Evolutionary conservation across 2,113 vertebrate genomes (phyloP).

Genomic region (Pelvicachromis taeniatus): DNA sequence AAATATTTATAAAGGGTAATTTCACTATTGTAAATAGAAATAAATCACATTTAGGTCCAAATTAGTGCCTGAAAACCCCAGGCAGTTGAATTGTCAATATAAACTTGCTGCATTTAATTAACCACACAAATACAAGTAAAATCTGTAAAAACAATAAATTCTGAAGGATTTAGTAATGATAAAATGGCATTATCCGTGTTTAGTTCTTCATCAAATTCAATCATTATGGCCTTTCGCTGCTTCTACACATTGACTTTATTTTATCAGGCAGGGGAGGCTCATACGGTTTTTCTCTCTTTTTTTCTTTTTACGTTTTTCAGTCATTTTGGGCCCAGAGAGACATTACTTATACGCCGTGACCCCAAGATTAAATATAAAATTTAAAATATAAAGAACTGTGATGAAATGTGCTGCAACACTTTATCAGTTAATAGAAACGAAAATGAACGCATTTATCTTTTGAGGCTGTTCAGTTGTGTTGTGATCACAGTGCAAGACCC

Average conservation of each 20-base stretch:
- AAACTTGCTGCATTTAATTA: not conserved
- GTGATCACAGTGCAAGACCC: conserved; percentile 63
- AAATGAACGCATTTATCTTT: not conserved
- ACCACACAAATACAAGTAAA: accelerated
- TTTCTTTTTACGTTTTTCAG: not conserved
- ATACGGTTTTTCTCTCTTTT: not conserved
- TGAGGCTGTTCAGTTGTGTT: conserved; percentile 64
- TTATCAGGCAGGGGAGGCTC: not conserved
- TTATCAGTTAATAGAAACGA: not conserved
- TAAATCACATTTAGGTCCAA: not conserved
- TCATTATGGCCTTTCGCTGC: not conserved
- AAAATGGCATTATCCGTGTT: not conserved
- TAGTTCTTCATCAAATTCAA: not conserved
- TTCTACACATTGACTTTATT: conserved; percentile 21
- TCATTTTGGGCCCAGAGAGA: not conserved
- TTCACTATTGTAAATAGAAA: not conserved
- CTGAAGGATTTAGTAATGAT: not conserved
- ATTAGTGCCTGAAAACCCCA: not conserved
- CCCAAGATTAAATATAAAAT: not conserved
- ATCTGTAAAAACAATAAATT: not conserved
- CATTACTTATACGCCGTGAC: not conserved
- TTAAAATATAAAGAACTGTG: not conserved
- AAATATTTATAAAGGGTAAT: not conserved
- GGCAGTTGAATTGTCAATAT: not conserved
- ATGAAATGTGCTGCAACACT: not conserved